Percentiles rank a stretch among this genome's conserved stretches.
phyloP scores from a whole-genome alignment of 2,888 invertebrate species.

The Apamea anceps region DNA sequence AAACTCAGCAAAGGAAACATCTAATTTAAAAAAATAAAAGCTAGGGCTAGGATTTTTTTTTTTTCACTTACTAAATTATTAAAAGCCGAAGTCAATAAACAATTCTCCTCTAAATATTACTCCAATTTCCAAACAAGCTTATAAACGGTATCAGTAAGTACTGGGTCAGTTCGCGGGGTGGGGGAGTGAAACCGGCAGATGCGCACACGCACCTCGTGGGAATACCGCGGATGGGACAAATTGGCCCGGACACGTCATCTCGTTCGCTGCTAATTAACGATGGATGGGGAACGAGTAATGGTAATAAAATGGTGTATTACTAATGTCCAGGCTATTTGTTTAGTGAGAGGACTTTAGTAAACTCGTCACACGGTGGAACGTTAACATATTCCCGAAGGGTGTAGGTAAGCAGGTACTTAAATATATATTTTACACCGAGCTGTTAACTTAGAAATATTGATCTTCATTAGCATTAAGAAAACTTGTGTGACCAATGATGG shows the following conservation, averaged over 20 bases:
- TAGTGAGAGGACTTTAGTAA: not conserved
- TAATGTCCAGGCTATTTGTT: slow-evolving; percentile 6
- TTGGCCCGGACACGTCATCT: slow-evolving; percentile 79
- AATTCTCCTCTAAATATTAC: not conserved
- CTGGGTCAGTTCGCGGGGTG: slow-evolving; percentile 59
- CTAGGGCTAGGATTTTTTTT: not conserved
- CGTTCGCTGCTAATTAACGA: slow-evolving; percentile 61
- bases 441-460: not conserved
- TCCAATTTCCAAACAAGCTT: slow-evolving; percentile 46
- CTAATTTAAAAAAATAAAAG: not conserved
- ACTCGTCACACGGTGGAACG: slow-evolving; percentile 12
- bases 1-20: not conserved
- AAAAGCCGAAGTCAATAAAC: not conserved
- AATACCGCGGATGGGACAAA: slow-evolving; percentile 74
- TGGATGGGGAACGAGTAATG: not conserved
- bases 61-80: not conserved
- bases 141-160: slow-evolving; percentile 63
- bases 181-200: slow-evolving; percentile 81
- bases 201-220: slow-evolving; percentile 82
- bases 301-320: slow-evolving; percentile 21
- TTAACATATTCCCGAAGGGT: not conserved
- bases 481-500: not conserved
- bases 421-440: not conserved
- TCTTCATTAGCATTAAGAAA: not conserved
- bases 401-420: not conserved